Evolutionary conservation across 2,797 vertebrate genomes (phyloP).

Genomic region (Denticeps clupeoides): DNA sequence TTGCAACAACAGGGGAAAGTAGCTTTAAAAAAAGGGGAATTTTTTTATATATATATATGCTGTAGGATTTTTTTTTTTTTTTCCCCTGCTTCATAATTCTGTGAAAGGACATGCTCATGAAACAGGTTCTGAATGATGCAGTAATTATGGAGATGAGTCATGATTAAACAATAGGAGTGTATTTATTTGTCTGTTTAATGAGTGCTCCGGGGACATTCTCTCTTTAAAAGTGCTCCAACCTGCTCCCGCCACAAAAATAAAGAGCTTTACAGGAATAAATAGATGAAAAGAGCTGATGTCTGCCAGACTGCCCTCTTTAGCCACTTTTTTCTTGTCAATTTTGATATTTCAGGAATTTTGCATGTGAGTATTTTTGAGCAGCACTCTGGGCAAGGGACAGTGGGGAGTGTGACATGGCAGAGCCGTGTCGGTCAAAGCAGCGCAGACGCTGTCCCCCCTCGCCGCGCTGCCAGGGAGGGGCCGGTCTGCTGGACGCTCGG

Average conservation of each 20-base stretch:
- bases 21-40: constrained; percentile 57
- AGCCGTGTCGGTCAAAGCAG: constrained; percentile 70
- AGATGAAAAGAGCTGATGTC: too few relatives aligned
- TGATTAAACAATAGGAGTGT: constrained; percentile 47
- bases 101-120: constrained; percentile 50
- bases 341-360: too few relatives aligned
- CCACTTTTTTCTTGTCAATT: too few relatives aligned
- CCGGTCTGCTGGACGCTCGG: constrained; percentile 63
- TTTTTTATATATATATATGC: too few relatives aligned
- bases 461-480: constrained; percentile 66
- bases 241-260: constrained; percentile 21
- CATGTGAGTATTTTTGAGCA: too few relatives aligned
- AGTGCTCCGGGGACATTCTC: constrained; percentile 43
- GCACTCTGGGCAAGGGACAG: too few relatives aligned
- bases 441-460: constrained; percentile 66
- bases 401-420: constrained; percentile 62
- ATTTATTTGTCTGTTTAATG: constrained; percentile 45
- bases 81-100: constrained; percentile 49
- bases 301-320: too few relatives aligned
- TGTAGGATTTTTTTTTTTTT: too few relatives aligned
- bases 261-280: too few relatives aligned
- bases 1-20: constrained; percentile 6
- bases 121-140: constrained; percentile 67
- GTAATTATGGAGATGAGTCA: constrained; percentile 57
- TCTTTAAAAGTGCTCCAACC: constrained; percentile 40